A percentile compares a stretch with the other conserved stretches of the same genome.
Conservation (phyloP, 2,888 invertebrate species). For the Tuta absoluta region DNA sequence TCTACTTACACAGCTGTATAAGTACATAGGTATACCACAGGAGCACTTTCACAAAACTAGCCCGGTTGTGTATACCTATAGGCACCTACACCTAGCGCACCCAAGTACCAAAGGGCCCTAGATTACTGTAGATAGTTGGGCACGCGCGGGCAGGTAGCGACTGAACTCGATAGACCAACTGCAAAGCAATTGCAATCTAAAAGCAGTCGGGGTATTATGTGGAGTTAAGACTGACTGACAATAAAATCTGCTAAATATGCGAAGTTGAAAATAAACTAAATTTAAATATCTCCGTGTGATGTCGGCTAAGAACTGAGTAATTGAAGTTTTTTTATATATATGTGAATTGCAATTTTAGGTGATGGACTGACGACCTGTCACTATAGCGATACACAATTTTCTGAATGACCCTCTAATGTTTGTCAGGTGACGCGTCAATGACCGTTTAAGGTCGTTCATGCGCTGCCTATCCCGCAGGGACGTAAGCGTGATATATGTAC, state of each 20-base stretch:
- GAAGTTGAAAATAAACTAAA: too few species aligned
- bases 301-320: too few species aligned
- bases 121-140: conserved; percentile 1
- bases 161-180: neutral
- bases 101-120: conserved; percentile 6
- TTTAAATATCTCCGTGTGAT: too few species aligned
- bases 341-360: too few species aligned
- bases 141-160: conserved; percentile 1
- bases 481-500: too few species aligned
- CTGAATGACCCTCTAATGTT: too few species aligned
- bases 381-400: too few species aligned
- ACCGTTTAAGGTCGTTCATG: too few species aligned
- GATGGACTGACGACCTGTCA: too few species aligned
- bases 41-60: conserved; percentile 16
- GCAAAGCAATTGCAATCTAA: neutral
- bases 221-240: neutral
- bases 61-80: neutral
- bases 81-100: neutral
- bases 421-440: too few species aligned
- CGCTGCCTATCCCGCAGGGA: too few species aligned
- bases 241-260: neutral
- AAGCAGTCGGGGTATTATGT: neutral
- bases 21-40: neutral
- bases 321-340: too few species aligned
- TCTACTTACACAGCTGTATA: neutral